Base-by-base conservation (phyloP, 2,888 invertebrate genomes). In the Blastobasis lacticolella region DNA sequence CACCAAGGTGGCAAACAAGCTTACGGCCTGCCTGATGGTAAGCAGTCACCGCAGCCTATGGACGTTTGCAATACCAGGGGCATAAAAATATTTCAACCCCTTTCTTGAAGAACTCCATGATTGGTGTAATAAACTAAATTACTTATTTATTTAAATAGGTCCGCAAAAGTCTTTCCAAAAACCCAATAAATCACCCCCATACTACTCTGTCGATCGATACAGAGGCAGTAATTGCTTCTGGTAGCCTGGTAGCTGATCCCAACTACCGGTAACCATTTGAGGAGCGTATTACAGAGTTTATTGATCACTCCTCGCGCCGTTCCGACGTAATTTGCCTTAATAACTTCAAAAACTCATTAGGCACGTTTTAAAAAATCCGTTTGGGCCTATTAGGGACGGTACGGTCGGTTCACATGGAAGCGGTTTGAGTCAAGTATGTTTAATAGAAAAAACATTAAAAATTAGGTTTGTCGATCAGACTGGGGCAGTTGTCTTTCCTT, bases 341-440 rank as follows among this genome's bases (percentile, higher is more conserved):
- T 84, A 81, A 80, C 82, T 79, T 77, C 72, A 68, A 78, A 78
- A 83, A 78, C 75, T 80, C 78, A 80, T 83, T 80, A 80, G 59
- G 61, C 58, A 63, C 67, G 68, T 67, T 74, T 71, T 67, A 72
- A 72, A 68, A 73, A 73, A 67, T 52, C 48, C 37, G 50, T 54
- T 53, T 53, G 41, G 48, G 46, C 45, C 51, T 51, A 53, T 57
- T 50, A 54, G 49, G 43, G 4, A 36, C 9, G 36, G 38, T 36
- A 49, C 4, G 42, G 37, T 45, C 1, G 37, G 49, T 45, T 47
- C 52, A 51, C 48, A 54, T 49, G 47, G 37, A 10, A 9, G 8
- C 6, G n/a, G 9, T 42, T 8, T n/a, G 6, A 40, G 9, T 40
- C 40, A 6, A 40, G 40, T 8, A 4, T 8, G 6, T 40, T 40